Conservation (phyloP, 2,888 invertebrate genomes). For the Bombylius discolor region DNA sequence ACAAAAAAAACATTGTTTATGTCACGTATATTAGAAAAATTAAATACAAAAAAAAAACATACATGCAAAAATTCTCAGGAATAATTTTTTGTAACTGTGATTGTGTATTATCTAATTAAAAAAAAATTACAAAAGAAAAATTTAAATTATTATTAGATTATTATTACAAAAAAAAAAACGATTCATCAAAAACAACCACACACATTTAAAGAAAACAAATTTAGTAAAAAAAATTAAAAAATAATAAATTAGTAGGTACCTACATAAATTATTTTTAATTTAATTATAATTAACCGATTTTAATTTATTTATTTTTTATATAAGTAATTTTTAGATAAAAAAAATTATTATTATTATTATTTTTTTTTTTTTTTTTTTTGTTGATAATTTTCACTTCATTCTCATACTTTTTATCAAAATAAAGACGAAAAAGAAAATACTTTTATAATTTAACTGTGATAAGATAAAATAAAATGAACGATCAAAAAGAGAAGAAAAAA, state of each 20-base stretch:
- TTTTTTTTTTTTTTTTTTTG: too few relatives aligned
- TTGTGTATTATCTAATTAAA: background rate
- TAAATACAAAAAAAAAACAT: background rate
- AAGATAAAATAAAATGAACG: conserved; percentile 15
- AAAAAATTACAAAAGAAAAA: background rate
- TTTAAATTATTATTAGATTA: background rate
- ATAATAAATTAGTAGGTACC: too few relatives aligned
- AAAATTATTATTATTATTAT: too few relatives aligned
- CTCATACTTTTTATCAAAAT: too few relatives aligned
- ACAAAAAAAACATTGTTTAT: background rate
- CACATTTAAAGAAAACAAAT: too few relatives aligned
- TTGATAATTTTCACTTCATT: too few relatives aligned
- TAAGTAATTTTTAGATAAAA: too few relatives aligned
- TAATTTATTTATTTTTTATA: too few relatives aligned
- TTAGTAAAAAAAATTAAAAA: too few relatives aligned
- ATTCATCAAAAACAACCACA: conserved; percentile 23
- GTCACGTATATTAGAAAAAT: too few relatives aligned
- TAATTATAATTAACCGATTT: too few relatives aligned
- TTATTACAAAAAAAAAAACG: background rate
- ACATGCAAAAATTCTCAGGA: background rate
- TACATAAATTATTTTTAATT: too few relatives aligned
- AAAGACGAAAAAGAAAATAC: conserved; percentile 11
- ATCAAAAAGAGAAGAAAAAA: conserved; percentile 1
- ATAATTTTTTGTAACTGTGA: background rate
- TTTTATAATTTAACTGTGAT: conserved; percentile 38